phyloP scores from a whole-genome alignment of 2,888 invertebrate genomes.

The Phasia obesa region DNA sequence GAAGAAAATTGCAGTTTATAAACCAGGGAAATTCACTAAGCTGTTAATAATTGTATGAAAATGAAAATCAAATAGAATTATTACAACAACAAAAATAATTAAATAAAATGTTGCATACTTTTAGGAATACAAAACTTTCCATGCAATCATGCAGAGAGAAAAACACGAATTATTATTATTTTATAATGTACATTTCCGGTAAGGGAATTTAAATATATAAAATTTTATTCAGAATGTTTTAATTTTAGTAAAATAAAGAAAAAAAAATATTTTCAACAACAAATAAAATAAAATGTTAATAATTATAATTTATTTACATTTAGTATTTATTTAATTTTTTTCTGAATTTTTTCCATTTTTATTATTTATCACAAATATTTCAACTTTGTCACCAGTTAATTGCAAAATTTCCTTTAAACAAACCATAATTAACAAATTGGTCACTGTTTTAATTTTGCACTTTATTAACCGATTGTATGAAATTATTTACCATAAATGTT shows the following conservation, averaged over 20 bases:
- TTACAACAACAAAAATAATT: neutral
- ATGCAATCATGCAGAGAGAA: too few relatives aligned
- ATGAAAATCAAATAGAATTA: conserved; percentile 4
- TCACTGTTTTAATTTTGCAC: neutral
- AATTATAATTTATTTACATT: too few relatives aligned
- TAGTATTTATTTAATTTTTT: too few relatives aligned
- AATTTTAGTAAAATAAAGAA: too few relatives aligned
- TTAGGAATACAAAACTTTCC: neutral
- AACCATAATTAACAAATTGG: neutral
- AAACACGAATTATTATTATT: neutral
- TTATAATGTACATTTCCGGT: too few relatives aligned
- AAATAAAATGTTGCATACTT: neutral
- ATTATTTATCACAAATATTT: neutral
- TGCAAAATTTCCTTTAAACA: neutral
- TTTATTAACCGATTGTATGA: neutral
- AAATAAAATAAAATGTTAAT: too few relatives aligned
- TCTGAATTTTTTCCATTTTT: too few relatives aligned
- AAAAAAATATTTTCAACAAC: too few relatives aligned
- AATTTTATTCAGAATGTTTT: too few relatives aligned
- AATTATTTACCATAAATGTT: conserved; percentile 4
- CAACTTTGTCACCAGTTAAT: neutral
- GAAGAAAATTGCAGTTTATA: neutral
- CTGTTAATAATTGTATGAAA: neutral
- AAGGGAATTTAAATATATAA: too few relatives aligned
- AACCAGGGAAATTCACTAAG: neutral